A percentile compares a stretch with the other conserved stretches of the same genome.
Evolutionary conservation across 1,140 invertebrate genomes (phyloP).

Genomic region (Camponotus floridanus): DNA sequence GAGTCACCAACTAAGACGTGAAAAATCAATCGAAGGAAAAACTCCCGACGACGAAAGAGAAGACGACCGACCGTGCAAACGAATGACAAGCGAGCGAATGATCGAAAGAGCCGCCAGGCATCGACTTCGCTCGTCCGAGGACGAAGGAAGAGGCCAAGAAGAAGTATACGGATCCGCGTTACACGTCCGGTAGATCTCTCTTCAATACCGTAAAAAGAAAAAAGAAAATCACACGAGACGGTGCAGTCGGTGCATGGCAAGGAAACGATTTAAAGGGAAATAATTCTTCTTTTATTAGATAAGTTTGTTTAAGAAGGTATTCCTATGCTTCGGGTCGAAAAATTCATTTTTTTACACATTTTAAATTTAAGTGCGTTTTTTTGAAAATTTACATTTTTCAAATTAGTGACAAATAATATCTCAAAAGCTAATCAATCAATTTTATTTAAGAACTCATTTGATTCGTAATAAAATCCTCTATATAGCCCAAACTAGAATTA

Average conservation of each 20-base stretch:
- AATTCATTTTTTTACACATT: no score
- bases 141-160: slow-evolving; percentile 68
- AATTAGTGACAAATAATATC: no score
- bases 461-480: no score
- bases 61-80: slow-evolving; percentile 62
- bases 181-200: slow-evolving; percentile 6
- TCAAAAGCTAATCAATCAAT: no score
- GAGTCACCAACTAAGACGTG: slow-evolving; percentile 53
- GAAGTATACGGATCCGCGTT: slow-evolving; percentile 31
- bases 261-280: not conserved
- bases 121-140: slow-evolving; percentile 63
- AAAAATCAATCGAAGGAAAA: slow-evolving; percentile 54
- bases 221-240: not conserved
- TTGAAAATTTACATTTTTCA: no score
- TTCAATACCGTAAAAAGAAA: not conserved
- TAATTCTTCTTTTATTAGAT: no score
- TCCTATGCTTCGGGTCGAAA: no score
- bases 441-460: no score
- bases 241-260: not conserved
- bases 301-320: no score
- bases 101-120: slow-evolving; percentile 63
- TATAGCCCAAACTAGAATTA: no score
- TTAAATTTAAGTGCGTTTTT: no score
- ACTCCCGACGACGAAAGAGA: slow-evolving; percentile 12
- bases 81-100: slow-evolving; percentile 79